A percentile compares a stretch with the other conserved stretches of the same genome.
Evolutionary conservation across 2,888 invertebrate genomes (phyloP).

Genomic region (Gymnosoma rotundatum): DNA sequence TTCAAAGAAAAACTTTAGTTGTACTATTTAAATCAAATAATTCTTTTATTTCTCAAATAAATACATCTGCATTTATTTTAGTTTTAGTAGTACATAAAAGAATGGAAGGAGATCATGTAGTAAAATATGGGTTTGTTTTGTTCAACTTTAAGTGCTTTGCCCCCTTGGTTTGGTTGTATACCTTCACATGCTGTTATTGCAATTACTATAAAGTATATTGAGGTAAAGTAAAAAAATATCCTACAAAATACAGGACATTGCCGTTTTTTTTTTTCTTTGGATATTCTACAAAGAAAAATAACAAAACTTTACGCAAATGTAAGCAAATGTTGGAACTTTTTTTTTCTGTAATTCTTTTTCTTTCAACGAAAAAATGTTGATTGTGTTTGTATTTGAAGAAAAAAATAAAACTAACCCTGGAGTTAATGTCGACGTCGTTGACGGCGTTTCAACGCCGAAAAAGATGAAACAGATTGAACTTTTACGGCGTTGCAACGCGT

Average conservation of each 20-base stretch:
- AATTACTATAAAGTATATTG: conserved; percentile 10
- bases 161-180: conserved; percentile 14
- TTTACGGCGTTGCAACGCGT: no score
- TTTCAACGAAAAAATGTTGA: conserved; percentile 2
- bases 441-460: no score
- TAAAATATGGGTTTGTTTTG: conserved; percentile 25
- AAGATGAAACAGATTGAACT: no score
- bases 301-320: conserved; percentile 2
- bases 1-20: no score
- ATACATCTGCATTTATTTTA: neutral
- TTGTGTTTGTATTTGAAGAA: conserved; percentile 39
- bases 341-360: no score
- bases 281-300: conserved; percentile 2
- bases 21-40: neutral
- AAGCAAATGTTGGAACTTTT: no score
- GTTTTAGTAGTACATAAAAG: neutral
- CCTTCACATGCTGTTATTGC: conserved; percentile 19
- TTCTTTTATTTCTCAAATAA: conserved; percentile 5
- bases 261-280: neutral
- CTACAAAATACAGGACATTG: conserved; percentile 28
- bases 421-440: no score
- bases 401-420: conserved; percentile 9
- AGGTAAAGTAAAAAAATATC: conserved; percentile 24
- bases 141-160: conserved; percentile 50
- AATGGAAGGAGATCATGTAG: neutral